A percentile compares a stretch with the other conserved stretches of the same genome.
phyloP scores from a whole-genome alignment of 2,888 invertebrate species.

The Dasysyrphus albostriatus region DNA sequence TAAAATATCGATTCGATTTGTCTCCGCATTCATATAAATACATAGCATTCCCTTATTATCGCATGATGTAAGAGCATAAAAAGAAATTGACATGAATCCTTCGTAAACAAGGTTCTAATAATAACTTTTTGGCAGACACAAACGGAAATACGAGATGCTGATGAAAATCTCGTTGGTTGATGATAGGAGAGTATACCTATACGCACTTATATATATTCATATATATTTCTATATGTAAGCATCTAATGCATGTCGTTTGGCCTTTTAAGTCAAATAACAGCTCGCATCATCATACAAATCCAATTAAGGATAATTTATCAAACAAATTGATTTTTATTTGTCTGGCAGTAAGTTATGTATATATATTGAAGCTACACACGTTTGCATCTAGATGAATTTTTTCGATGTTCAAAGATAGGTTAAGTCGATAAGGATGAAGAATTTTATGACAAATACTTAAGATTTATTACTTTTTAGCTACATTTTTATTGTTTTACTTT shows the following conservation, averaged over 20 bases:
- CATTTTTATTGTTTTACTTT: not conserved
- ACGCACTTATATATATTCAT: too few species aligned
- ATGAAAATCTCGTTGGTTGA: constrained; percentile 16
- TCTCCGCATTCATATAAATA: not conserved
- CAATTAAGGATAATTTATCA: constrained; percentile 68
- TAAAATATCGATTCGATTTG: not conserved
- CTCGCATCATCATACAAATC: constrained; percentile 49
- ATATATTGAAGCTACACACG: not conserved
- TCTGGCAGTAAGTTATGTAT: constrained; percentile 19
- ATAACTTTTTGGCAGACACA: not conserved
- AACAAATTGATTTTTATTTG: constrained; percentile 65
- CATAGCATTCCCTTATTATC: not conserved
- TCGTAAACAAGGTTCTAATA: not conserved
- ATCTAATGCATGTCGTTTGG: constrained; percentile 36
- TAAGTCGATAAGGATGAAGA: constrained; percentile 6
- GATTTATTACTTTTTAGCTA: constrained; percentile 11
- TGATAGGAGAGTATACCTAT: not conserved
- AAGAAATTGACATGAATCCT: constrained; percentile 7
- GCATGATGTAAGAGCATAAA: not conserved
- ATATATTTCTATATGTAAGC: too few species aligned
- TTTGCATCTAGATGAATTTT: constrained; percentile 33
- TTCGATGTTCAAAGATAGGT: constrained; percentile 4
- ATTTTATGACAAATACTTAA: not conserved
- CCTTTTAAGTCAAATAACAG: constrained; percentile 29
- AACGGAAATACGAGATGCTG: not conserved